These are phyloP conservation scores for Oncorhynchus clarkii DNA, from an alignment of 2,113 vertebrate genomes.

Conservation along the genomic window DNA sequence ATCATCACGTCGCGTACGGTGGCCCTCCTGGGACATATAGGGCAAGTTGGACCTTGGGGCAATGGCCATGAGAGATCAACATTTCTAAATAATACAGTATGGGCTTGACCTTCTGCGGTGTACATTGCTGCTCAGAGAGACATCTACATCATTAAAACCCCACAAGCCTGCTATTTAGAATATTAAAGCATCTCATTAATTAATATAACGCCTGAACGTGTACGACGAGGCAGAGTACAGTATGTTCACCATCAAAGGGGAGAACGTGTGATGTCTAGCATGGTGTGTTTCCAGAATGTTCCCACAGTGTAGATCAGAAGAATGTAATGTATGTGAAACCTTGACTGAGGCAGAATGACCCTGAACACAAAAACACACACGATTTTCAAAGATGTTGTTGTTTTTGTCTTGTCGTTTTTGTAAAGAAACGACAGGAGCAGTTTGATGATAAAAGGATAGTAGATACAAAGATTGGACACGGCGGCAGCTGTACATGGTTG, in stretches of 20 bases:
- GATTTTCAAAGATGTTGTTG: not conserved
- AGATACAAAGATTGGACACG: too few species aligned
- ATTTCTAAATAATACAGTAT: not conserved
- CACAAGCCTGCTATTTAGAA: not conserved
- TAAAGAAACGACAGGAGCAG: too few species aligned
- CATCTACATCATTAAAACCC: constrained; percentile 57
- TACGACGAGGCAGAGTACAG: constrained; percentile 18
- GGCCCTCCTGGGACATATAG: constrained; percentile 18
- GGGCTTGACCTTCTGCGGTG: not conserved
- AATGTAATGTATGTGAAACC: not conserved
- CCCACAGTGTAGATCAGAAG: constrained; percentile 1
- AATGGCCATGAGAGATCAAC: not conserved
- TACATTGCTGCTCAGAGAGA: constrained; percentile 3
- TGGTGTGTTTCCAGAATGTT: not conserved
- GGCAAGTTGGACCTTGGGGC: constrained; percentile 5
- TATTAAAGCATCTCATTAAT: constrained; percentile 25
- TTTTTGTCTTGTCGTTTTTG: too few species aligned
- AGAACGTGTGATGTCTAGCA: constrained; percentile 13
- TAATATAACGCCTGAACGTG: constrained; percentile 19
- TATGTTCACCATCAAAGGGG: constrained; percentile 36
- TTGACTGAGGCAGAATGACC: not conserved
- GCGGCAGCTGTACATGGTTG: too few species aligned
- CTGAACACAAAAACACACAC: not conserved
- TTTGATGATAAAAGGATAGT: too few species aligned
- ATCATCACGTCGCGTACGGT: not conserved